Evolutionary conservation across 2,797 vertebrate genomes (phyloP).

Genomic region (Cephalopachus bancanus): DNA sequence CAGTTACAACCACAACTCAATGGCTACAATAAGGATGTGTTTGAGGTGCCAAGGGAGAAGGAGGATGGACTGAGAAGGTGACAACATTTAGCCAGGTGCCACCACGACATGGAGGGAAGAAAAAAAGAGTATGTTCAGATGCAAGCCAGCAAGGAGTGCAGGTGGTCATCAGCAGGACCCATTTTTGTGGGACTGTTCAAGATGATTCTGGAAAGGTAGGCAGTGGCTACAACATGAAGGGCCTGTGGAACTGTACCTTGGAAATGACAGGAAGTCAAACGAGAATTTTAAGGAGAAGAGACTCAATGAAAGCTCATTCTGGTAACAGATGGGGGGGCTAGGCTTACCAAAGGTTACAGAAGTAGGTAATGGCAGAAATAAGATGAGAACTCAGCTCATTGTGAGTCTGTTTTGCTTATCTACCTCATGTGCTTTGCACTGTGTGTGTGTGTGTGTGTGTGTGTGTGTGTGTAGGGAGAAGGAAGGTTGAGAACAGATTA

Average conservation of each 20-base stretch:
- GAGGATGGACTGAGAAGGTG: rapidly evolving
- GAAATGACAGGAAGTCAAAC: neutral
- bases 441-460: neutral
- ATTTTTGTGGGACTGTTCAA: neutral
- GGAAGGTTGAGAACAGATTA: neutral
- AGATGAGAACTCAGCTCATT: neutral
- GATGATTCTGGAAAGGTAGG: neutral
- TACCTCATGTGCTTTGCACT: neutral
- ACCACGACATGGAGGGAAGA: rapidly evolving
- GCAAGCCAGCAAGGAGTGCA: neutral
- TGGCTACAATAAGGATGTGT: rapidly evolving
- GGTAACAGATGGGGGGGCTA: neutral
- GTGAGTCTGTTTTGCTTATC: neutral
- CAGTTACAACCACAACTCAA: neutral
- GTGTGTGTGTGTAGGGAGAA: neutral
- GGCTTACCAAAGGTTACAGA: neutral
- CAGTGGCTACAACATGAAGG: too few species aligned
- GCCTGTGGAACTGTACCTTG: too few species aligned
- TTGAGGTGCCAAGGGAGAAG: too few species aligned
- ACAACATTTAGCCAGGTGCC: rapidly evolving
- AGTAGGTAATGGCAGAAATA: neutral
- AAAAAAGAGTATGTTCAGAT: neutral
- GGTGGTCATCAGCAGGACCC: neutral
- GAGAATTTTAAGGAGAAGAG: neutral
- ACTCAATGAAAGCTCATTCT: neutral